These are phyloP conservation scores for Phortica magna DNA, from an alignment of 2,888 invertebrate species.

Conservation along the genomic window DNA sequence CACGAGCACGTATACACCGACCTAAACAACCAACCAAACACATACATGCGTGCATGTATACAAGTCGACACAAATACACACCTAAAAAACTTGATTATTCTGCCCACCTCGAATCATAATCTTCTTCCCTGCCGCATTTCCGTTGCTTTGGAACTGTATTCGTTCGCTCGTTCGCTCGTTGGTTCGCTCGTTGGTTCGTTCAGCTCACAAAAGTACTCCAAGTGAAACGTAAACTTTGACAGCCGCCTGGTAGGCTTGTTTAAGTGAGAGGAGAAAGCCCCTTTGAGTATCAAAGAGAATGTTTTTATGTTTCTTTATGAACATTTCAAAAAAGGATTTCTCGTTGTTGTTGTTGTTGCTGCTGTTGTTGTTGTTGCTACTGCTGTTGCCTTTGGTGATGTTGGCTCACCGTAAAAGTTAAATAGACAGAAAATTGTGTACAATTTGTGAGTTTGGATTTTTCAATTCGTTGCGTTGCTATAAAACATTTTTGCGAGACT, in stretches of 20 bases:
- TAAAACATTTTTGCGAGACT: conserved; percentile 37
- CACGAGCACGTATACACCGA: conserved; percentile 33
- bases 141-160: conserved; percentile 46
- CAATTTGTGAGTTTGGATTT: conserved; percentile 69
- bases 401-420: conserved; percentile 65
- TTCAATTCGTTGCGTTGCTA: conserved; percentile 71
- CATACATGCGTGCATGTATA: too few species aligned
- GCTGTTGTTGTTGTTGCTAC: not conserved
- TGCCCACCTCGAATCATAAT: not conserved
- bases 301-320: conserved; percentile 70
- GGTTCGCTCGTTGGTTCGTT: conserved; percentile 46
- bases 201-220: conserved; percentile 58
- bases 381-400: conserved; percentile 1
- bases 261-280: conserved; percentile 2
- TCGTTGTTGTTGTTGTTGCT: conserved; percentile 14
- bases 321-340: conserved; percentile 59
- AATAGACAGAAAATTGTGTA: conserved; percentile 75
- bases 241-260: conserved; percentile 46
- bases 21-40: not conserved
- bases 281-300: conserved; percentile 58
- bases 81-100: conserved; percentile 31
- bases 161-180: conserved; percentile 43
- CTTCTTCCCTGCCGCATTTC: conserved; percentile 2
- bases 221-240: conserved; percentile 72
- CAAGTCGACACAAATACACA: conserved; percentile 36